Evolutionary conservation across 2,113 vertebrate genomes (phyloP).

Genomic region (Collichthys lucidus): DNA sequence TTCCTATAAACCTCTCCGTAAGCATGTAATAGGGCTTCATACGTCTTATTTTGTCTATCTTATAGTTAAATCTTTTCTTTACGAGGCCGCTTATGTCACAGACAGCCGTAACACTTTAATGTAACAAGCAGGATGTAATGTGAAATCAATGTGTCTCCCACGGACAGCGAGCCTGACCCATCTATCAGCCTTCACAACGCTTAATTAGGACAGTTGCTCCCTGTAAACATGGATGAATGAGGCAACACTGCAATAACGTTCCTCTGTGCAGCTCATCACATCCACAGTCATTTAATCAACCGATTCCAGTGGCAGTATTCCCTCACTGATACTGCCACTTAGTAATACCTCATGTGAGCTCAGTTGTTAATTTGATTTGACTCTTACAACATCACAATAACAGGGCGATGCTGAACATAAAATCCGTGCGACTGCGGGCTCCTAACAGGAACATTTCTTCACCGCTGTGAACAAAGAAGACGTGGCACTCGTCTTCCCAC

Average conservation of each 20-base stretch:
- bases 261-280: conserved; percentile 49
- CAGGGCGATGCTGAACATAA: conserved; percentile 20
- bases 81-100: conserved; percentile 10
- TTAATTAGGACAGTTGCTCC: conserved; percentile 77
- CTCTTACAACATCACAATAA: conserved; percentile 58
- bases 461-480: conserved; percentile 35
- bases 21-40: conserved; percentile 17
- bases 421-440: conserved; percentile 9
- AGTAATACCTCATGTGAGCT: conserved; percentile 57
- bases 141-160: conserved; percentile 75
- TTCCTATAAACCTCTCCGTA: conserved; percentile 35
- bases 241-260: conserved; percentile 52
- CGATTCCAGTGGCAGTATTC: conserved; percentile 55
- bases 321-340: conserved; percentile 52
- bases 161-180: conserved; percentile 49
- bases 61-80: conserved; percentile 18
- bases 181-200: conserved; percentile 66
- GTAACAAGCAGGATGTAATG: conserved; percentile 60
- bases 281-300: conserved; percentile 66
- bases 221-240: conserved; percentile 64
- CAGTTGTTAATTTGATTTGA: conserved; percentile 69
- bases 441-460: conserved; percentile 47
- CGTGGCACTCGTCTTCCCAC: conserved; percentile 11
- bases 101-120: conserved; percentile 45
- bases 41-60: not conserved